Evolutionary conservation across 2,797 vertebrate genomes (phyloP), one percentile per base, ranked within the genome.

Genomic region (Alectoris magna): DNA sequence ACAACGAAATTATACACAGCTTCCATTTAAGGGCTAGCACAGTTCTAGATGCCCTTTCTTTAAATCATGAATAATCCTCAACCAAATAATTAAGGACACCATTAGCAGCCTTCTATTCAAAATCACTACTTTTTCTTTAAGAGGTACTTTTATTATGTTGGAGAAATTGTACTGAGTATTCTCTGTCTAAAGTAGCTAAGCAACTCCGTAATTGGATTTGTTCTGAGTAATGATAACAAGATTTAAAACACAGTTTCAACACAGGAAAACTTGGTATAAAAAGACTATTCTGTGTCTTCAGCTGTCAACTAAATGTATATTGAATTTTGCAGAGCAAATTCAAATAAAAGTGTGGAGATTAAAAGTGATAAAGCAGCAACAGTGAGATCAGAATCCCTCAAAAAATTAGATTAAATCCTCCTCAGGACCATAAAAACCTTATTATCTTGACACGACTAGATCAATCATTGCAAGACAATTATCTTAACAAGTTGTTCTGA

Each of bases 381-480:
- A 94, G 43, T 79, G 87, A 96, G 91, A 96, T 96, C 95, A 95
- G 91, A 97, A 97, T 96, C 91, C 94, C 82, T 96, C 75, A 34
- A 88, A 95, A 97, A 97, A 97, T 96, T 95, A 97, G 84, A 98
- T 98, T 97, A 96, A 91, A 87, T 84, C 38, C 62, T 97, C 91
- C 88, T 96, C 76, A 53, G 94, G 93, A 83, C 81, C 90, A 88
- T 97, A 97, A 98, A 97, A 98, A 96, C 41, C 78, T 56, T 96
- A 96, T 97, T 98, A 97, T 97, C 71, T 94, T 96, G 95, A 97
- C 94, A 96, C n/a, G 94, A 88, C 82, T 96, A 91, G 94, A 97
- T 98, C 96, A 97, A 94, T 97, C 97, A 96, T 96, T 92, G 76
- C 68, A 89, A 96, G 95, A 94, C 97, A 97, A 97, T 97, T 97